Conservation (phyloP, 2,888 invertebrate genomes). For the Dryocosmus kuriphilus region DNA sequence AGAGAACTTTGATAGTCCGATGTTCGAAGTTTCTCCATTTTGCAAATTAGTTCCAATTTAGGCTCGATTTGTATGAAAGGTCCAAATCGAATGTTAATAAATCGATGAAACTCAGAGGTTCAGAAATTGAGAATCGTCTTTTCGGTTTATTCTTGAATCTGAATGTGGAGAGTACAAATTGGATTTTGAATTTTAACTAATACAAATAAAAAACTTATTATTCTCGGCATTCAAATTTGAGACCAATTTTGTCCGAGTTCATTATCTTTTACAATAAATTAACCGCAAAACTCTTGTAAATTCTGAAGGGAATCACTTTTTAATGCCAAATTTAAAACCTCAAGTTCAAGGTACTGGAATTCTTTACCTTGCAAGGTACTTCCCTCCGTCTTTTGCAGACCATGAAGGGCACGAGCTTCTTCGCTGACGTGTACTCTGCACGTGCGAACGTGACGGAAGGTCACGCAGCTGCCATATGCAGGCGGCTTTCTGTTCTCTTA, state of each 20-base stretch:
- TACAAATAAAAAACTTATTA: too few species aligned
- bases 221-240: too few species aligned
- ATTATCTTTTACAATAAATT: too few species aligned
- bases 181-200: neutral
- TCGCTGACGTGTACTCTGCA: conserved; percentile 37
- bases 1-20: neutral
- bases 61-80: conserved; percentile 30
- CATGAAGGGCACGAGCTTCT: conserved; percentile 34
- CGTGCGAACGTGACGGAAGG: conserved; percentile 36
- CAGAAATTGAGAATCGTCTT: too few species aligned
- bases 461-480: conserved; percentile 40
- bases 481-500: conserved; percentile 35
- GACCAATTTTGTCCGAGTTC: too few species aligned
- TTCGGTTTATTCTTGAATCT: too few species aligned
- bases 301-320: neutral
- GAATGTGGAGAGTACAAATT: neutral
- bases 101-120: conserved; percentile 25
- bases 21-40: conserved; percentile 7
- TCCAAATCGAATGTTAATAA: conserved; percentile 18
- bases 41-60: conserved; percentile 40
- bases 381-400: conserved; percentile 15
- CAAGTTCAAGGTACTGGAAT: conserved; percentile 35
- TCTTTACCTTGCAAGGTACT: conserved; percentile 30
- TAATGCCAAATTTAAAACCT: neutral
- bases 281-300: too few species aligned